Evolutionary conservation across 2,797 vertebrate species (phyloP), one percentile per base, ranked within the genome.

Genomic region (Rhinogobio ventralis): DNA sequence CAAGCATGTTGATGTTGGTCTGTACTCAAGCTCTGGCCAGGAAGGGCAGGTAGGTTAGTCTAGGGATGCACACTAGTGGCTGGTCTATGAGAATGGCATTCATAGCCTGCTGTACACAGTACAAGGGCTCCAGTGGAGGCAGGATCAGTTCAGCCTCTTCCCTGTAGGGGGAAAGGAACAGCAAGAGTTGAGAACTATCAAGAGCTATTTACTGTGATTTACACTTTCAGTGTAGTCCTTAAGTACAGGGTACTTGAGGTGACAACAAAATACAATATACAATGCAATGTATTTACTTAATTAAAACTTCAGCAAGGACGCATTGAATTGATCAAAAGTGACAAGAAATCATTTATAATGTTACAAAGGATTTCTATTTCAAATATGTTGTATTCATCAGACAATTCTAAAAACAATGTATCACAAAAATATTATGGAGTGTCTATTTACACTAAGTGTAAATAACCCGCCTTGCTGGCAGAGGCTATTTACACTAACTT

Each of bases 31-130:
- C 90, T 88, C 93, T 92, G 55, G 88, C 91, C 76, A 93, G 87
- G 79, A 92, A 68, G 30, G 90, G 90, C 57, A 93, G 84, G 85
- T 94, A 94, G 19, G 90, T 91, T 80, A 92, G 73, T 72, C 89
- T 85, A 33, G 91, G 93, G 73, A 94, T 91, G 86, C 91, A 93
- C 73, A 93, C 91, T 46, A 93, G 74, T 0, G 89, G 90, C 25
- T 95, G 94, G 87, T 93, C 83, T 23, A 93, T 89, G 62, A 93
- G 88, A 88, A 93, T 92, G 86, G 90, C 90, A 17, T 94, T 94
- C 91, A 91, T 91, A 30, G 92, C 92, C 90, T 93, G 90, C 64
- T 94, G 91, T 1, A 94, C 93, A 68, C 91, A 94, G 86, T 90
- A 93, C 85, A 89, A 87, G 19, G 92, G 91, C 25, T 94, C 90